Conservation (phyloP, 1,140 invertebrate genomes). For the Riptortus pedestris region DNA sequence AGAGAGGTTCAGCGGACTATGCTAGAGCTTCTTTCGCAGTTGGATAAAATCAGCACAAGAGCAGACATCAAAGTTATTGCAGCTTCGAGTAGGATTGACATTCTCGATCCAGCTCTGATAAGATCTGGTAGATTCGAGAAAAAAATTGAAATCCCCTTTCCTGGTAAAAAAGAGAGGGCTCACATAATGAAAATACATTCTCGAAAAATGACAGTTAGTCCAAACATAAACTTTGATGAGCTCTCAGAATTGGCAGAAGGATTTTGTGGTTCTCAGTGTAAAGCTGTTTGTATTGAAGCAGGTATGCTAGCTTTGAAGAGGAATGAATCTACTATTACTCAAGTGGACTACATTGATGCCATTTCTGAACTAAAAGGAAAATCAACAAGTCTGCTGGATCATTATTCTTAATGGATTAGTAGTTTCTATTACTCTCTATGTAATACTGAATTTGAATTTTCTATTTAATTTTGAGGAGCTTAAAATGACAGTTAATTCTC, state of each 20-base stretch:
- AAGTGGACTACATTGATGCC: conserved; percentile 71
- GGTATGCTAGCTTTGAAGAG: conserved; percentile 63
- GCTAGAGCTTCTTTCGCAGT: conserved; percentile 33
- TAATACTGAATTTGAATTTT: too few relatives aligned
- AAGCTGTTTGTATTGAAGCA: conserved; percentile 66
- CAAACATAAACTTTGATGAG: conserved; percentile 63
- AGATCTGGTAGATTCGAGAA: conserved; percentile 47
- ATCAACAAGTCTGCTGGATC: too few relatives aligned
- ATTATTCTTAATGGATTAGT: too few relatives aligned
- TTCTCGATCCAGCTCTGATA: conserved; percentile 47
- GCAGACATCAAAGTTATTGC: conserved; percentile 44
- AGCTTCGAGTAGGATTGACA: conserved; percentile 51
- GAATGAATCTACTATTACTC: conserved; percentile 51
- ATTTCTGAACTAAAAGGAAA: conserved; percentile 34
- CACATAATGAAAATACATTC: conserved; percentile 68
- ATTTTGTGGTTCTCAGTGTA: conserved; percentile 68
- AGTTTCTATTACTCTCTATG: too few relatives aligned
- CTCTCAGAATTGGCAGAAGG: conserved; percentile 61
- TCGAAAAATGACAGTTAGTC: conserved; percentile 61
- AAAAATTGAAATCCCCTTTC: conserved; percentile 65
- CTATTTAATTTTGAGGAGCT: too few relatives aligned
- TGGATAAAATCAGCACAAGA: conserved; percentile 35
- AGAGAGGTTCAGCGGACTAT: conserved; percentile 32
- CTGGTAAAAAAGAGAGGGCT: conserved; percentile 62
- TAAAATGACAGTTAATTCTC: too few relatives aligned